Evolutionary conservation across 2,888 invertebrate species (phyloP).

Genomic region (Laothoe populi): DNA sequence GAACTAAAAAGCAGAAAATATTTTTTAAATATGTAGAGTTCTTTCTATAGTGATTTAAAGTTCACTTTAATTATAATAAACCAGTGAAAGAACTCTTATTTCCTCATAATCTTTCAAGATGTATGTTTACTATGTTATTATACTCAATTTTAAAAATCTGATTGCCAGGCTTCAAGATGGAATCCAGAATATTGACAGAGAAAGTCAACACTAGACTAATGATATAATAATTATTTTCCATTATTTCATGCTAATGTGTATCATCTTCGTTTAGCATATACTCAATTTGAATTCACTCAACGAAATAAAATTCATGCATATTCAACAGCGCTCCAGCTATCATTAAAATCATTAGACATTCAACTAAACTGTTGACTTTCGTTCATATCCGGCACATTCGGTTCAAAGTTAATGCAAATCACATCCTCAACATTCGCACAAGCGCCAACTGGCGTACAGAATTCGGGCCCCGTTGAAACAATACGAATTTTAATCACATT

Average conservation of each 20-base stretch:
- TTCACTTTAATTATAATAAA: no score
- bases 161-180: no score
- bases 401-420: constrained; percentile 71
- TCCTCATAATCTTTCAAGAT: no score
- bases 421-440: constrained; percentile 53
- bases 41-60: no score
- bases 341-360: constrained; percentile 24
- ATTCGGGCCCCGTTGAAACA: constrained; percentile 69
- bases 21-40: no score
- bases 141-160: no score
- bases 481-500: constrained; percentile 80
- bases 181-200: no score
- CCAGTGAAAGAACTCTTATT: no score
- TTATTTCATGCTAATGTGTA: not conserved
- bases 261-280: constrained; percentile 2
- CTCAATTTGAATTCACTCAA: constrained; percentile 33
- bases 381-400: constrained; percentile 35
- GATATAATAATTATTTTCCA: not conserved
- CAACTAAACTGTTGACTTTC: constrained; percentile 25
- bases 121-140: no score
- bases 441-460: constrained; percentile 54
- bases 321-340: constrained; percentile 26
- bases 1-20: no score
- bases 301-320: constrained; percentile 40
- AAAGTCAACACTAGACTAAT: no score